Base-by-base conservation (phyloP, 2,797 vertebrate species). In the Eulemur mongoz region DNA sequence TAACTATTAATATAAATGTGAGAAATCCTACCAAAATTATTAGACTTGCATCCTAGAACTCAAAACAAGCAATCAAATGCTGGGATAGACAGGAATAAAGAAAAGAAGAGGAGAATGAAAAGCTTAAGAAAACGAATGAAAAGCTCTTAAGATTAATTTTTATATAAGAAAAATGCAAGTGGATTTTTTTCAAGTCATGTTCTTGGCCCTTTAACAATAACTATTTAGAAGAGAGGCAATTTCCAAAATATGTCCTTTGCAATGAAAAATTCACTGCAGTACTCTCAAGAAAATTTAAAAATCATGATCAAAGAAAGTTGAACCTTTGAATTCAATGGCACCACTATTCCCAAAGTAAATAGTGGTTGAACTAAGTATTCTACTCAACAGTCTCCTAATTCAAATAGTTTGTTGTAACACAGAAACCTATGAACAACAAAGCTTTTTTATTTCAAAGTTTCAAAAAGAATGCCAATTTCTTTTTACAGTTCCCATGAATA, bases 391-490 rank as follows among this genome's bases (percentile, higher is more conserved):
- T 73, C 87, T 95, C 50, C 85, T 88, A 97, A 85, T 87, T 94
- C 85, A 94, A 82, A 72, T 52, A 43, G 63, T 40, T 75, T 87
- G 52, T 82, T 91, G 23, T 52, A 97, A 95, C n/a, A 88, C 7
- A 94, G 59, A 95, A 91, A 93, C 10, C 23, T 63, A 83, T 32
- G 73, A 84, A 96, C 57, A 97, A 91, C 89, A 97, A 95, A 94
- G 85, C 35, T 80, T 93, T 96, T 94, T 91, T 83, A 96, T 97
- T 96, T 96, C 57, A 43, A 92, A 85, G 45, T 93, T 97, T 97
- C 75, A 35, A 95, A 96, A 97, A 87, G 73, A 96, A 94, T 94
- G 76, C 7, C 54, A 96, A 84, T 38, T 83, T 61, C 38, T 95
- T 94, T 95, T 89, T 72, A 95, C 38, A 92, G 82, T 85, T 95